A percentile compares a stretch with the other conserved stretches of the same genome.
Conservation (phyloP, 2,888 invertebrate species). For the Ganaspis brasiliensis region DNA sequence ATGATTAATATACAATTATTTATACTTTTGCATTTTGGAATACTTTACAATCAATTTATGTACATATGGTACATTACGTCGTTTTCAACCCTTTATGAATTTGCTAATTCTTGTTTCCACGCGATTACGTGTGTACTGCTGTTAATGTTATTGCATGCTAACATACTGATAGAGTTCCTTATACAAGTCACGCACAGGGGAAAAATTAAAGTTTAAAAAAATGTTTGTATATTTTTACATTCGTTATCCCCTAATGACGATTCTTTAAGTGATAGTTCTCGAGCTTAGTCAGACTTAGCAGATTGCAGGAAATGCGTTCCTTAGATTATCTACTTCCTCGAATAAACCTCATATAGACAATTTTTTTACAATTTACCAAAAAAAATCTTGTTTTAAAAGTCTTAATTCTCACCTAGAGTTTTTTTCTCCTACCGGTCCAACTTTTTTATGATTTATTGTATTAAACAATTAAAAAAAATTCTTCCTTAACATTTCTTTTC, state of each 20-base stretch:
- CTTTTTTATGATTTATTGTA: too few relatives aligned
- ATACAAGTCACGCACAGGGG: neutral
- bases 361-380: neutral
- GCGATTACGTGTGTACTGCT: neutral
- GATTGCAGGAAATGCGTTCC: conserved; percentile 12
- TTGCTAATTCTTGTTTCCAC: neutral
- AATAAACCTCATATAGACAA: neutral
- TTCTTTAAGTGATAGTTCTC: conserved; percentile 21
- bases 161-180: conserved; percentile 16
- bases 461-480: too few relatives aligned
- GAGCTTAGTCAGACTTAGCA: conserved; percentile 16
- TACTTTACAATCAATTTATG: neutral
- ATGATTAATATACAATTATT: too few relatives aligned
- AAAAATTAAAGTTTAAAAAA: conserved; percentile 3
- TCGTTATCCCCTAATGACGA: neutral
- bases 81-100: neutral
- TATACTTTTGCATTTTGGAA: too few relatives aligned
- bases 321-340: conserved; percentile 9
- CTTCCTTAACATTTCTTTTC: too few relatives aligned
- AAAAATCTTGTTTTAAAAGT: neutral
- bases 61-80: neutral
- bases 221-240: conserved; percentile 13
- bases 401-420: too few relatives aligned
- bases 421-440: too few relatives aligned
- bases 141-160: neutral